Conservation (phyloP, 2,797 vertebrate species). For the Falco biarmicus region DNA sequence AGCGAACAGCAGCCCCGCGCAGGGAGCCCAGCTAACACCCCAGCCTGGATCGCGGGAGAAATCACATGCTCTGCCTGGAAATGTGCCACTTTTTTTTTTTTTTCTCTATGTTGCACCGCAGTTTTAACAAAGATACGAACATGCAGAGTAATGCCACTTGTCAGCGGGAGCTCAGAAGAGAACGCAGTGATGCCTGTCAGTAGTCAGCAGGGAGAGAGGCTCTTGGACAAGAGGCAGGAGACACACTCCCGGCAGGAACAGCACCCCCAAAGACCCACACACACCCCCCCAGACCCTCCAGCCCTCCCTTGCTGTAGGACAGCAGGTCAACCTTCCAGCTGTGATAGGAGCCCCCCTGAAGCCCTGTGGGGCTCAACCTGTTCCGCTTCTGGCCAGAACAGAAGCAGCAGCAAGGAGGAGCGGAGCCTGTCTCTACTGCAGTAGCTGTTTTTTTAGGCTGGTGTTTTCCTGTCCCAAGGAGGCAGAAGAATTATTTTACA, state of each 20-base stretch:
- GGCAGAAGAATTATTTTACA: not conserved
- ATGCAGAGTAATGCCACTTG: conserved; percentile 20
- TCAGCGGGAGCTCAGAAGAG: not conserved
- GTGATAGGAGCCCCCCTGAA: not conserved
- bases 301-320: not conserved
- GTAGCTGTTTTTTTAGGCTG: not conserved
- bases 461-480: not conserved
- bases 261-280: not conserved
- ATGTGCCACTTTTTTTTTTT: not conserved
- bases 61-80: not conserved
- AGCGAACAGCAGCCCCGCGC: accelerated
- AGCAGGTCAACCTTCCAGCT: not conserved
- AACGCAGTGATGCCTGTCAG: not conserved
- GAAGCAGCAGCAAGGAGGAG: not conserved
- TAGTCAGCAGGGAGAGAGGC: not conserved
- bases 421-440: not conserved
- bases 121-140: not conserved
- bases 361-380: not conserved
- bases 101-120: conserved; percentile 48
- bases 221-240: not conserved
- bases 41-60: not conserved
- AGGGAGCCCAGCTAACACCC: not conserved
- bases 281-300: not conserved
- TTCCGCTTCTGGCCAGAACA: not conserved
- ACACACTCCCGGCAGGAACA: not conserved